phyloP scores from a whole-genome alignment of 2,113 vertebrate species.

The Syrrhaptes paradoxus region DNA sequence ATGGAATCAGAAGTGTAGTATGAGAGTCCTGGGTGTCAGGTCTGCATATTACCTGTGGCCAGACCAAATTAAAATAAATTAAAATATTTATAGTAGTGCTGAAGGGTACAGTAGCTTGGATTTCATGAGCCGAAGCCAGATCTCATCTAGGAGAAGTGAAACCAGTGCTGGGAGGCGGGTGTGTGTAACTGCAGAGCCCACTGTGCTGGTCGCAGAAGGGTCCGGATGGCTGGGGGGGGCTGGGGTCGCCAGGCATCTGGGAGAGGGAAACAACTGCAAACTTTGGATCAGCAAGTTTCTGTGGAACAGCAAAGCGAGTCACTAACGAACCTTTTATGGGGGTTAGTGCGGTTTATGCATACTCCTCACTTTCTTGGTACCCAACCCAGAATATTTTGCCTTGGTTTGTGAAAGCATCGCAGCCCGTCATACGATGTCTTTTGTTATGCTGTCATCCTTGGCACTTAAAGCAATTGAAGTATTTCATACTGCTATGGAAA shows the following conservation, averaged over 20 bases:
- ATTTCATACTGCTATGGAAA: constrained; percentile 54
- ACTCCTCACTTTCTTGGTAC: neutral
- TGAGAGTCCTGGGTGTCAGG: rapidly evolving
- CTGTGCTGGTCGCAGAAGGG: rapidly evolving
- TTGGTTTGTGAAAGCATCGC: neutral
- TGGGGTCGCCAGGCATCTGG: neutral
- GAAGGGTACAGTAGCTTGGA: neutral
- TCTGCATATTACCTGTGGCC: neutral
- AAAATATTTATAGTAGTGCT: neutral
- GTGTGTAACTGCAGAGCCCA: too few species aligned
- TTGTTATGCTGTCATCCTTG: constrained; percentile 21
- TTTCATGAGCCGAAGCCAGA: neutral
- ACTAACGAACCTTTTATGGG: neutral
- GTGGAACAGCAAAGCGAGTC: neutral
- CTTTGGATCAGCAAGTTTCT: neutral
- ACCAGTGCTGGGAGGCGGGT: neutral
- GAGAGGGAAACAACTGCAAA: neutral
- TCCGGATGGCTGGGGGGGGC: rapidly evolving
- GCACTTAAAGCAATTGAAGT: constrained; percentile 22
- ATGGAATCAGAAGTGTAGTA: neutral
- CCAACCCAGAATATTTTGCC: neutral
- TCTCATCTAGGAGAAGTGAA: rapidly evolving
- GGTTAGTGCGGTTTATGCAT: neutral
- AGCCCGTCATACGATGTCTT: neutral
- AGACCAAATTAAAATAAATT: neutral